phyloP scores from a whole-genome alignment of 1,140 invertebrate species.

The Neodiprion lecontei region DNA sequence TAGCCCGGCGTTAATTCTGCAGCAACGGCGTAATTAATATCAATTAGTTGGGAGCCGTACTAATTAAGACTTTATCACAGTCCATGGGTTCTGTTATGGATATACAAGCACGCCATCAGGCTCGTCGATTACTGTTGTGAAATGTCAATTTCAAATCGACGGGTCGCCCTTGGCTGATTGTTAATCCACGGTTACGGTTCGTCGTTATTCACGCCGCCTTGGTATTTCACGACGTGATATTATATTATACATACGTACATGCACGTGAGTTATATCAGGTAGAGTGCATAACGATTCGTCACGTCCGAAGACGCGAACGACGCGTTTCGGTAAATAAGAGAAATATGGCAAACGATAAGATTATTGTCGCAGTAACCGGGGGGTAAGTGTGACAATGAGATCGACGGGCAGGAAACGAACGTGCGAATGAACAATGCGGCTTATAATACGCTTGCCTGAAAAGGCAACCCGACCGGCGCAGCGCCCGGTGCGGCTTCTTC shows the following conservation, averaged over 20 bases:
- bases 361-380: no score
- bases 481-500: conserved; percentile 1
- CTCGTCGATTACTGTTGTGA: neutral
- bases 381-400: neutral
- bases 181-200: neutral
- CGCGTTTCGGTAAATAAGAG: no score
- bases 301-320: no score
- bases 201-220: neutral
- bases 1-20: conserved; percentile 12
- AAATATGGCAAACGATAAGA: no score
- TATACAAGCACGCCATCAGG: neutral
- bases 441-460: neutral
- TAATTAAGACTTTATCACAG: conserved; percentile 18
- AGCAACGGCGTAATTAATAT: conserved; percentile 17
- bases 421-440: conserved; percentile 6
- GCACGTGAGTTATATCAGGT: neutral
- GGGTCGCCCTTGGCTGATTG: neutral
- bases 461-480: neutral
- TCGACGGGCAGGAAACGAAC: neutral
- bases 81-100: conserved; percentile 8
- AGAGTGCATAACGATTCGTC: no score
- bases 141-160: neutral
- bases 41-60: conserved; percentile 10
- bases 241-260: neutral
- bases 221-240: neutral